Evolutionary conservation across 1,140 invertebrate genomes (phyloP).

Genomic region (Lasioglossum albipes): DNA sequence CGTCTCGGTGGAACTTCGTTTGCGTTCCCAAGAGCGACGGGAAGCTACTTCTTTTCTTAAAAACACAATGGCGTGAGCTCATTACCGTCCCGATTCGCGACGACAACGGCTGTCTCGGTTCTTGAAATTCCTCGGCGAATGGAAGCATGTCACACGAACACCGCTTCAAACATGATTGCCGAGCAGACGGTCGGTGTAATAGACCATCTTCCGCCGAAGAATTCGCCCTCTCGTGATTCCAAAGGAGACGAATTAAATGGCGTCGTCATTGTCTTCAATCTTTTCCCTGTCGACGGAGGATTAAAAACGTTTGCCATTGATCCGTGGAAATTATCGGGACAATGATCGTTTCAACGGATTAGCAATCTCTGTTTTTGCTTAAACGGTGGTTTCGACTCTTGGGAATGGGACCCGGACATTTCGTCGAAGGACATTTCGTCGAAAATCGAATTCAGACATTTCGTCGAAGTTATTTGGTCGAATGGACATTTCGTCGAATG

Average conservation of each 20-base stretch:
- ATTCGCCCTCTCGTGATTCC: not conserved
- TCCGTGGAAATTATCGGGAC: not conserved
- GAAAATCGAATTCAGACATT: too few relatives aligned
- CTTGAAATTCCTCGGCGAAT: not conserved
- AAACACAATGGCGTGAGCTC: not conserved
- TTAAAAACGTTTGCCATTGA: too few relatives aligned
- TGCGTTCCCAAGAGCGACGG: not conserved
- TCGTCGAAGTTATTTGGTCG: too few relatives aligned
- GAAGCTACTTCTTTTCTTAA: not conserved
- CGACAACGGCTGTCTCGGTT: not conserved
- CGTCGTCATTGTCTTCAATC: too few relatives aligned
- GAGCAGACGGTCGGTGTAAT: not conserved
- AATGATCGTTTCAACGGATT: too few relatives aligned
- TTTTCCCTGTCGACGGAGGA: too few relatives aligned
- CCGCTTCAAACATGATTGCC: not conserved
- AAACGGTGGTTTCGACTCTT: too few relatives aligned
- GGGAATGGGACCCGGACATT: too few relatives aligned
- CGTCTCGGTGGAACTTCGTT: slow-evolving; percentile 13
- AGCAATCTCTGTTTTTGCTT: too few relatives aligned
- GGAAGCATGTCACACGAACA: not conserved
- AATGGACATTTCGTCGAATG: too few relatives aligned
- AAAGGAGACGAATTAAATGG: too few relatives aligned
- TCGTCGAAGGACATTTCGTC: too few relatives aligned
- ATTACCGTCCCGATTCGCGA: not conserved
- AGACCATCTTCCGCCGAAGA: not conserved